These are phyloP conservation scores for Oryctes rhinoceros DNA, from an alignment of 1,140 invertebrate species.

Conservation along the genomic window DNA sequence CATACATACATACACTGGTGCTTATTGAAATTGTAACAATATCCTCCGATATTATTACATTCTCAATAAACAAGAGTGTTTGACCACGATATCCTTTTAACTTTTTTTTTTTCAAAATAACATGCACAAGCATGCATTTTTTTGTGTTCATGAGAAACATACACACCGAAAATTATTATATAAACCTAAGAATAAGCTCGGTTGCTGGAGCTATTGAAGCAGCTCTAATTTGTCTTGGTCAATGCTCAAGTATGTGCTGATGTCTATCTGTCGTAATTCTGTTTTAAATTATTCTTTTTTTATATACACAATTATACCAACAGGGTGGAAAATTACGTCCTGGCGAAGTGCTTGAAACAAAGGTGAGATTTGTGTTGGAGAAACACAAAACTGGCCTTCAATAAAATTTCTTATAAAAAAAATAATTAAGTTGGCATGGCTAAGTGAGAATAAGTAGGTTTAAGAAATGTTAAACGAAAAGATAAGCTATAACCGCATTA, in stretches of 20 bases:
- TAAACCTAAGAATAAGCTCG: background rate
- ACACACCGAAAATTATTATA: background rate
- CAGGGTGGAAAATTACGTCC: conserved; percentile 74
- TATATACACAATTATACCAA: conserved; percentile 48
- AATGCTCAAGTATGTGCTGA: conserved; percentile 46
- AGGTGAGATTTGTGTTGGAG: conserved; percentile 76
- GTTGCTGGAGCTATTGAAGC: background rate
- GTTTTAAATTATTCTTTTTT: conserved; percentile 18
- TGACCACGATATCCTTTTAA: background rate
- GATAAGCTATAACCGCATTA: conserved; percentile 26
- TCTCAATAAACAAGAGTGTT: conserved; percentile 16
- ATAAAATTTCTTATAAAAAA: conserved; percentile 7
- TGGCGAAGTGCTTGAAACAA: conserved; percentile 79
- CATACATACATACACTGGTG: conserved; percentile 8
- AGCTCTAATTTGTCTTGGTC: conserved; percentile 11
- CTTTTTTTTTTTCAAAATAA: background rate
- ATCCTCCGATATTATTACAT: background rate
- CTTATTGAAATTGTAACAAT: conserved; percentile 11
- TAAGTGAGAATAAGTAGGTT: conserved; percentile 41
- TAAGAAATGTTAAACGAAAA: background rate
- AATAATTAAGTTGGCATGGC: conserved; percentile 53
- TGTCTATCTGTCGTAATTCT: conserved; percentile 21
- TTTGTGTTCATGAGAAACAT: background rate
- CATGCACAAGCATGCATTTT: conserved; percentile 27
- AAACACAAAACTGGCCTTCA: conserved; percentile 69